Conservation (phyloP, 2,113 vertebrate genomes). For the Zosterops hypoxanthus region DNA sequence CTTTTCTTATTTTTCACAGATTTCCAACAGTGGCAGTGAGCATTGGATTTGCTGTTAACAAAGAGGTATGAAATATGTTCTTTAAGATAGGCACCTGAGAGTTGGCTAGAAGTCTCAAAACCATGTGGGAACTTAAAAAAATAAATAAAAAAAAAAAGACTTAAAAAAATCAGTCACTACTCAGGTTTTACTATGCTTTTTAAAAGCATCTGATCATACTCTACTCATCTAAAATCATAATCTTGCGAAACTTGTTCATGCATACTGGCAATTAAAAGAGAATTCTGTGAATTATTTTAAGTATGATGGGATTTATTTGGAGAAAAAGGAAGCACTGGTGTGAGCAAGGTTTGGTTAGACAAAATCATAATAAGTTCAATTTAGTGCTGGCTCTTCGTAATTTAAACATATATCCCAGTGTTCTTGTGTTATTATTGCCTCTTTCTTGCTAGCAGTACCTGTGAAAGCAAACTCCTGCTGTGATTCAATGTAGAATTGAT, state of each 20-base stretch:
- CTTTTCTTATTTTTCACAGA: conserved; percentile 60
- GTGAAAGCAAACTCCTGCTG: neutral
- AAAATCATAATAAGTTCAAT: neutral
- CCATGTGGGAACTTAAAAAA: neutral
- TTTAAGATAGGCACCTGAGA: conserved; percentile 46
- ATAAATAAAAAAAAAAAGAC: neutral
- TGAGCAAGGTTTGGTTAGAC: neutral
- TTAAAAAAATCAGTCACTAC: neutral
- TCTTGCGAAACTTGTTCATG: neutral
- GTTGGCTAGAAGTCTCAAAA: conserved; percentile 5
- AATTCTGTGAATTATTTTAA: neutral
- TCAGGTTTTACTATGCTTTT: neutral
- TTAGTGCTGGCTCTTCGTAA: neutral
- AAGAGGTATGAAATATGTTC: conserved; percentile 78
- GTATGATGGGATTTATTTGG: neutral
- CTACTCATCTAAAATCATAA: neutral
- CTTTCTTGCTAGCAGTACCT: neutral
- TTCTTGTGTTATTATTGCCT: neutral
- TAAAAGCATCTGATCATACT: neutral
- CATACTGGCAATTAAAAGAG: neutral
- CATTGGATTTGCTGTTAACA: conserved; percentile 88
- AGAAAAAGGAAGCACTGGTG: neutral
- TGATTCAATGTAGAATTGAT: neutral
- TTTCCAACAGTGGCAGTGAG: conserved; percentile 88
- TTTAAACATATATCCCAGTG: neutral